Conservation (phyloP, 2,113 vertebrate species). For the Uria aalge region DNA sequence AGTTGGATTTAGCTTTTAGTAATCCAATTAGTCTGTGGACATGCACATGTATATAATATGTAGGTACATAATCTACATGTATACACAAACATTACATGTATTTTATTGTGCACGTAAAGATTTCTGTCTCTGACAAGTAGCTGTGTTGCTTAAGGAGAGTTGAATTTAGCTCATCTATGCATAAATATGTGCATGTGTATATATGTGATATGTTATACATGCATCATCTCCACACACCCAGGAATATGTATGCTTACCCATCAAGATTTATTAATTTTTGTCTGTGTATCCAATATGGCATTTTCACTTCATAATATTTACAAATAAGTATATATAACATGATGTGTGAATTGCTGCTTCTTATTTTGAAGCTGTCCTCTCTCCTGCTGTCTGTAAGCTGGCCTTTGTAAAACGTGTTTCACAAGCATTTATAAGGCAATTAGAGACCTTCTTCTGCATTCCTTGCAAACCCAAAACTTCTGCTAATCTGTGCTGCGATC, state of each 20-base stretch:
- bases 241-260: neutral
- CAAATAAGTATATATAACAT: neutral
- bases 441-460: constrained; percentile 38
- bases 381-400: neutral
- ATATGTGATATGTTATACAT: neutral
- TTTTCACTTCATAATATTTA: neutral
- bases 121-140: neutral
- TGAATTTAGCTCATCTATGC: neutral
- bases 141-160: neutral
- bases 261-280: neutral
- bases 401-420: constrained; percentile 11
- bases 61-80: neutral
- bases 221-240: neutral
- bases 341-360: neutral
- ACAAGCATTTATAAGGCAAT: constrained; percentile 38
- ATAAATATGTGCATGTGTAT: neutral
- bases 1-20: constrained; percentile 14
- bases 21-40: neutral
- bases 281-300: neutral
- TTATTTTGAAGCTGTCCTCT: neutral
- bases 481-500: constrained; percentile 22
- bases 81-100: neutral
- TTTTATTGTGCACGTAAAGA: neutral
- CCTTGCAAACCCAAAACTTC: constrained; percentile 32
- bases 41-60: neutral